phyloP scores from a whole-genome alignment of 2,888 invertebrate genomes.

The Trichopoda pennipes region DNA sequence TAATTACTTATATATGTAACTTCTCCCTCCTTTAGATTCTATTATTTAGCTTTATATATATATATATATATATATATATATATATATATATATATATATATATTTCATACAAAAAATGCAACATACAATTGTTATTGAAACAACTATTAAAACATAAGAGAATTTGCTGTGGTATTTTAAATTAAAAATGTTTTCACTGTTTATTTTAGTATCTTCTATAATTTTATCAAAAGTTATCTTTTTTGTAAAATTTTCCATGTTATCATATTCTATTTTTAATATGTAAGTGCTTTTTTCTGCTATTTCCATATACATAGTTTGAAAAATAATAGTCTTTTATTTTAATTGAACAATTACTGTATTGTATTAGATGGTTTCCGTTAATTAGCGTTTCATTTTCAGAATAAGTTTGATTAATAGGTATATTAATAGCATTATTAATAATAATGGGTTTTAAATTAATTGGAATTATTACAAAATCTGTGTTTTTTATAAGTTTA shows the following conservation, averaged over 20 bases:
- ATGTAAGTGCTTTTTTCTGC: neutral
- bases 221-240: constrained; percentile 6
- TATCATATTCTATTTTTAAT: constrained; percentile 2
- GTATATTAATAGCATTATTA: constrained; percentile 16
- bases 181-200: constrained; percentile 1
- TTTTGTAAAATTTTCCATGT: constrained; percentile 1
- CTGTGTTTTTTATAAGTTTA: no score
- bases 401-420: constrained; percentile 13
- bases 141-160: neutral
- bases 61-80: no score
- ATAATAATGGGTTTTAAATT: no score
- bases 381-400: no score
- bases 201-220: neutral
- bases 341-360: no score
- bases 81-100: no score
- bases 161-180: constrained; percentile 15
- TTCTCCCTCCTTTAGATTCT: no score
- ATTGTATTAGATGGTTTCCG: constrained; percentile 5
- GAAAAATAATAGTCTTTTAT: no score
- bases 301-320: neutral
- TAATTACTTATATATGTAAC: no score
- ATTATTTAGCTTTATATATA: no score
- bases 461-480: no score
- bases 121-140: neutral
- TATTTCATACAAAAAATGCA: no score